Base-by-base conservation (phyloP, 1,140 invertebrate genomes). In the Papilio machaon region DNA sequence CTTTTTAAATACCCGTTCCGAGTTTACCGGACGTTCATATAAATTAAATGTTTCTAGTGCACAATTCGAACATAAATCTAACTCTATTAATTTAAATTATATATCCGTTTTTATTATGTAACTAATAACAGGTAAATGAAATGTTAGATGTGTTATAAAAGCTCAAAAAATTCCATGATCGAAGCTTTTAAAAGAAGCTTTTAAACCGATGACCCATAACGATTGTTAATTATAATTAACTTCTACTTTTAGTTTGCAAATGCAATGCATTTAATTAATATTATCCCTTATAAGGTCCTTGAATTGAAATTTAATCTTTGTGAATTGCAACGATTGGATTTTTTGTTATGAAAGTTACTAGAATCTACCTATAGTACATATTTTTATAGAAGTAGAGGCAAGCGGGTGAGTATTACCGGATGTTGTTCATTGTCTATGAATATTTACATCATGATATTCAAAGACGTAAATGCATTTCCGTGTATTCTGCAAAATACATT, bases 1-100 rank as follows among this genome's bases (percentile, higher is more conserved):
- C 74, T 76, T 76, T 76, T 76, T 76, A 54, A 76, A 76, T 49
- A 52, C 74, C 74, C 23, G 74, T 52, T 54, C 46, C 13, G 46
- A 52, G 46, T 76, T 76, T 52, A 76, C 47, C 74, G 74, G 74
- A 76, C 73, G 73, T 13, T 49, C 11, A 35, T 4, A 47, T 76
- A 23, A 9, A 54, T 52, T 76, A 76, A 76, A 76, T 23, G 74
- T 76, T 76, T 76, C 9, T 23, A 49, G n/a, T n/a, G 49, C n/a
- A 6, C 43, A 49, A 75, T 4, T 23, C 23, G 3, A 49, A 47
- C 23, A 30, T 52, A 47, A 49, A 52, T 76, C 19, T 49, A 54
- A 74, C n/a, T 74, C 43, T 74, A 52, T 76, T 47, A 76, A 49
- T 76, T 76, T 47, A 10, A 73, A 46, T 73, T 43, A 46, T 46